Evolutionary conservation across 2,888 invertebrate species (phyloP).

Genomic region (Dynastes grantii): DNA sequence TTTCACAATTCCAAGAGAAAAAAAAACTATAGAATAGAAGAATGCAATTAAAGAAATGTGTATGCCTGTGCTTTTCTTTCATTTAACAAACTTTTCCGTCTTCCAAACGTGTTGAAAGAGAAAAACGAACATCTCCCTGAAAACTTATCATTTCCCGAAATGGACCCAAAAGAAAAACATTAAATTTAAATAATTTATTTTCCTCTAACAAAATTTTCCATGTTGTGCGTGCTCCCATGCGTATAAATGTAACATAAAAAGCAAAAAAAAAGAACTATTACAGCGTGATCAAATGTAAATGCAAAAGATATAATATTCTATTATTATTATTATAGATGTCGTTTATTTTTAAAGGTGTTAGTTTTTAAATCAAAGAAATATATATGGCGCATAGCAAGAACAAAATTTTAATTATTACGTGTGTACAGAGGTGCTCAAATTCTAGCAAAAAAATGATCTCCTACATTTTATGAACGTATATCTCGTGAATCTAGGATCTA

Average conservation of each 20-base stretch:
- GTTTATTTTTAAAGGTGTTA: not conserved
- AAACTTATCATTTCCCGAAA: not conserved
- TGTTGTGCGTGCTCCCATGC: too few relatives aligned
- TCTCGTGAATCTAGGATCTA: not conserved
- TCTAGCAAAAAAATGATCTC: not conserved
- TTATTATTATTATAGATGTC: too few relatives aligned
- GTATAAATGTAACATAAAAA: too few relatives aligned
- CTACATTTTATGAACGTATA: not conserved
- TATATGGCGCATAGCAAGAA: not conserved
- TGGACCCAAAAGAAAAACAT: not conserved
- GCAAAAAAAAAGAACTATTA: too few relatives aligned
- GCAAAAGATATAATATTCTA: too few relatives aligned
- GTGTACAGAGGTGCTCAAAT: not conserved
- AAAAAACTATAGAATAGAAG: not conserved
- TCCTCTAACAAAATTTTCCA: too few relatives aligned
- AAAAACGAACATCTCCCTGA: not conserved
- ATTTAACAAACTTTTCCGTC: conserved; percentile 35
- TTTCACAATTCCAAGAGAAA: not conserved
- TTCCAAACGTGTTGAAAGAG: conserved; percentile 32
- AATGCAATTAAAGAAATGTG: not conserved
- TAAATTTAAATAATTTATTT: too few relatives aligned
- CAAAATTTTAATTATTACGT: not conserved
- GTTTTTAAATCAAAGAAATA: not conserved
- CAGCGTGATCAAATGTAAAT: too few relatives aligned
- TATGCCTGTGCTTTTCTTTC: not conserved